Conservation (phyloP, 2,797 vertebrate species). For the Pseudotriccus pelzelni region DNA sequence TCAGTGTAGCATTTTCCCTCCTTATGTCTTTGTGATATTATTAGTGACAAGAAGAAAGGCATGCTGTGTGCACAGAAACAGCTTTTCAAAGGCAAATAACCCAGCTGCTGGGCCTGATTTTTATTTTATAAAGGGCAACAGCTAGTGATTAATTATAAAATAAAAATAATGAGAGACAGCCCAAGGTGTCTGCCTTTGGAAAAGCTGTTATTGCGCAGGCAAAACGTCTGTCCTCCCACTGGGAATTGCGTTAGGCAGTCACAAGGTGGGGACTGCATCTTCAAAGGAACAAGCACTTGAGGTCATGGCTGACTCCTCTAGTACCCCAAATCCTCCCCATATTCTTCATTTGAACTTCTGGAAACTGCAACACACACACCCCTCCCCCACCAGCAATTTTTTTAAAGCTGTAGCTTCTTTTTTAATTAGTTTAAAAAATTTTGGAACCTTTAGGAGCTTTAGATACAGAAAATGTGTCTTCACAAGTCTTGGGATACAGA, state of each 20-base stretch:
- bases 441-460: background rate
- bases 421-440: background rate
- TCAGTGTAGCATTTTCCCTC: background rate
- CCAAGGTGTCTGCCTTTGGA: background rate
- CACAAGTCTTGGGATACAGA: background rate
- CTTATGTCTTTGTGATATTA: background rate
- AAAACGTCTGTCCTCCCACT: background rate
- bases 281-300: background rate
- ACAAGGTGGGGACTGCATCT: background rate
- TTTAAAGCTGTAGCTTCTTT: background rate
- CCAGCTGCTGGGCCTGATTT: background rate
- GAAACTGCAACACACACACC: background rate
- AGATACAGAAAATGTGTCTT: background rate
- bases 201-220: background rate
- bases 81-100: slow-evolving; percentile 16
- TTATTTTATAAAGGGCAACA: slow-evolving; percentile 10
- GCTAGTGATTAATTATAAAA: slow-evolving; percentile 10
- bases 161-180: background rate
- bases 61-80: background rate
- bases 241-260: background rate
- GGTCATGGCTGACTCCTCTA: background rate
- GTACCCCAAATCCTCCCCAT: too few relatives aligned
- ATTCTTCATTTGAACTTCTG: background rate
- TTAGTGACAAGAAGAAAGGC: background rate
- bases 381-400: fast-evolving